A percentile compares a stretch with the other conserved stretches of the same genome.
Conservation (phyloP, 2,888 invertebrate species). For the Melanargia galathea region DNA sequence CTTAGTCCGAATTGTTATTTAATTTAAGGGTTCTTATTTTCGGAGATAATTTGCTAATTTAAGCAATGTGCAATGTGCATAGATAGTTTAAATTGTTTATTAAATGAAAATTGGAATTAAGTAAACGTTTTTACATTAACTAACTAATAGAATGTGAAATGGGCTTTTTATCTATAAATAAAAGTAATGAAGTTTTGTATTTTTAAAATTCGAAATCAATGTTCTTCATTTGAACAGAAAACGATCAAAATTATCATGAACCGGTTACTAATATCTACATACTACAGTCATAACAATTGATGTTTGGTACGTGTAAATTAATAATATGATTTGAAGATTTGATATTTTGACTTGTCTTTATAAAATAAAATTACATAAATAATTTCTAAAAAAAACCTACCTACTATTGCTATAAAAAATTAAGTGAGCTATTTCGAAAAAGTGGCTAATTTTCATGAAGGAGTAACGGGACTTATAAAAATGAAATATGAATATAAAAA, state of each 20-base stretch:
- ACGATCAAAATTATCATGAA: constrained; percentile 47
- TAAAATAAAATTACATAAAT: constrained; percentile 46
- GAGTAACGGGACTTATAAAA: constrained; percentile 33
- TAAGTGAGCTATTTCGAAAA: constrained; percentile 49
- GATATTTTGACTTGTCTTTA: constrained; percentile 70
- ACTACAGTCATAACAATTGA: constrained; percentile 51
- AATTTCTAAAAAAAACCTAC: constrained; percentile 58
- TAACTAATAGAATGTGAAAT: too few species aligned
- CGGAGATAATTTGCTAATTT: too few species aligned
- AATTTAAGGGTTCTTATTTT: neutral
- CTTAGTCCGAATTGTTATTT: too few species aligned
- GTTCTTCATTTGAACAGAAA: neutral
- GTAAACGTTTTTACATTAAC: too few species aligned
- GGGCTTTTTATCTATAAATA: too few species aligned
- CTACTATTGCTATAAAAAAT: constrained; percentile 61
- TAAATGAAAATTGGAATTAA: too few species aligned
- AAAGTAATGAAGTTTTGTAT: too few species aligned
- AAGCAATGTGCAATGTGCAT: neutral
- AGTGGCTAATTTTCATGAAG: constrained; percentile 42
- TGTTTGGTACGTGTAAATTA: constrained; percentile 56
- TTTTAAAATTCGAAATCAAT: neutral
- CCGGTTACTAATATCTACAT: constrained; percentile 38
- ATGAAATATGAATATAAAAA: constrained; percentile 34
- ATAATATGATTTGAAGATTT: constrained; percentile 62
- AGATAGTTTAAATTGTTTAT: too few species aligned